phyloP scores from a whole-genome alignment of 2,888 invertebrate genomes.

The Micoletzkya japonica region DNA sequence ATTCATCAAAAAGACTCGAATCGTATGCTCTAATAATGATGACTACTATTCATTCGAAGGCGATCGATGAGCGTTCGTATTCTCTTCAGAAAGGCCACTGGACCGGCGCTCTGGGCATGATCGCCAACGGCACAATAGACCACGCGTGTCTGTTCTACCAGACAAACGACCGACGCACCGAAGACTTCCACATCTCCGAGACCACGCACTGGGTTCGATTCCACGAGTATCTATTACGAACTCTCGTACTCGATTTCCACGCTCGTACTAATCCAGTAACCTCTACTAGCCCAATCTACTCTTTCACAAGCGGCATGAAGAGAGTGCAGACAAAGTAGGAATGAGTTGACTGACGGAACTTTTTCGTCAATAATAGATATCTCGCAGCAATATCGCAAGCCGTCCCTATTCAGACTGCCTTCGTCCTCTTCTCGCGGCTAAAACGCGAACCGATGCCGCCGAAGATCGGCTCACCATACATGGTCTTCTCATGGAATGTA shows the following conservation, averaged over 20 bases:
- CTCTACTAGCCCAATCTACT: no score
- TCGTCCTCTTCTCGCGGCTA: neutral
- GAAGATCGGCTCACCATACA: neutral
- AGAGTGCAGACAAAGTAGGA: no score
- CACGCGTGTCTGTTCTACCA: conserved; percentile 7
- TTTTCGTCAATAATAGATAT: no score
- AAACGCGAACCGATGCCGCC: conserved; percentile 11
- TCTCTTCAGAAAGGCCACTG: neutral
- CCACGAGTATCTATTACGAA: no score
- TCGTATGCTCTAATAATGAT: no score
- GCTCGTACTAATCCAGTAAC: no score
- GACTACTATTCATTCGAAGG: no score
- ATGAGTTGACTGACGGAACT: no score
- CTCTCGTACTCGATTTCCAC: no score
- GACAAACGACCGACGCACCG: neutral
- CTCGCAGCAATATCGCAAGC: neutral
- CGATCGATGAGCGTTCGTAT: no score
- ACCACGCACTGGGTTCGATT: neutral
- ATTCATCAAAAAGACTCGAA: no score
- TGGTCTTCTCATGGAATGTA: neutral
- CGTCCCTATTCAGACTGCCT: conserved; percentile 3
- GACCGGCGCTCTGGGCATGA: conserved; percentile 5
- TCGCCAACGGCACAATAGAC: conserved; percentile 6
- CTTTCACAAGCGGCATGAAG: no score
- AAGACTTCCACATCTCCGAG: neutral